These are phyloP conservation scores for Eciton burchellii DNA, from an alignment of 1,140 invertebrate species.

Conservation along the genomic window DNA sequence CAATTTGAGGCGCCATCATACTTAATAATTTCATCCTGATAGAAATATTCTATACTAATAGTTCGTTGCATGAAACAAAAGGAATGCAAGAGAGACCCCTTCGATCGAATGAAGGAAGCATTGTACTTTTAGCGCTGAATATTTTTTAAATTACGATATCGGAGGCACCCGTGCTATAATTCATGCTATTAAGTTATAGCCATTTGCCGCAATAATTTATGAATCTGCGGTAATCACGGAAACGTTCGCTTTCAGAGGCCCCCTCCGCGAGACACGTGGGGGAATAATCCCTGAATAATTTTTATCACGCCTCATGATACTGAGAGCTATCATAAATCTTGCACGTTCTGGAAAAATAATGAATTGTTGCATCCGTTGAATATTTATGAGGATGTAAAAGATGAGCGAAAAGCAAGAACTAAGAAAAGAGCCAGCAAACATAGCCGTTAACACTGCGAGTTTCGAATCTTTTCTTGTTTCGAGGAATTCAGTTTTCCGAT, in stretches of 20 bases:
- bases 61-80: neutral
- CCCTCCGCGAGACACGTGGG: neutral
- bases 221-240: constrained; percentile 15
- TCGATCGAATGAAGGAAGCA: constrained; percentile 11
- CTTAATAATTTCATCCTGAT: too few species aligned
- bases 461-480: too few species aligned
- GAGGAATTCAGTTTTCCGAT: neutral
- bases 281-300: constrained; percentile 43
- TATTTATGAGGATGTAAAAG: constrained; percentile 47
- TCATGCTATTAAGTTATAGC: constrained; percentile 14
- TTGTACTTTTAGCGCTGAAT: constrained; percentile 10
- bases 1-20: too few species aligned
- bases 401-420: neutral
- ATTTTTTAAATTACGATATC: constrained; percentile 36
- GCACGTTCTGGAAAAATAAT: constrained; percentile 35
- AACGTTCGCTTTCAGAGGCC: neutral
- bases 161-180: constrained; percentile 8
- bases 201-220: neutral
- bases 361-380: constrained; percentile 39
- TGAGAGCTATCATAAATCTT: constrained; percentile 50
- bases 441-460: neutral
- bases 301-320: constrained; percentile 10
- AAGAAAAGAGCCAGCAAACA: constrained; percentile 19
- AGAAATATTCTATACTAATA: too few species aligned
- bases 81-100: neutral